Percentiles rank a stretch among this genome's conserved stretches.
Conservation (phyloP, 1,140 invertebrate species). For the Drosophila chauvacae region DNA sequence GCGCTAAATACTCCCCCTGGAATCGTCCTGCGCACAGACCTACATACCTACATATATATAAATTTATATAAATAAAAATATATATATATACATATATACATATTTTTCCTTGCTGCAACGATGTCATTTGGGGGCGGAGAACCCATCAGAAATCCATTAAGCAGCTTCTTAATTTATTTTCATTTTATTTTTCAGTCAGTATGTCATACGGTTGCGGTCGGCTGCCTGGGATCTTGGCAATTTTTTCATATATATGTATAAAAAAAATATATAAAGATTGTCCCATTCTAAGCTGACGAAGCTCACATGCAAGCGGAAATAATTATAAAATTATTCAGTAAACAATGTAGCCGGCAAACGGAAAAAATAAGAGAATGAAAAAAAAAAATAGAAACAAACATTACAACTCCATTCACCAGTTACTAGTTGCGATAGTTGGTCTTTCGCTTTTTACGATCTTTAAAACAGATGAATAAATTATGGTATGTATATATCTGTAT, state of each 20-base stretch:
- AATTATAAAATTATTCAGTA: conserved; percentile 64
- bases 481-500: neutral
- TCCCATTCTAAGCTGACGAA: conserved; percentile 37
- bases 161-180: conserved; percentile 39
- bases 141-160: conserved; percentile 47
- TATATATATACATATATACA: neutral
- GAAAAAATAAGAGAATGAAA: neutral
- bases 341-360: conserved; percentile 29
- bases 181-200: conserved; percentile 25
- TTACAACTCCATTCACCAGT: conserved; percentile 30
- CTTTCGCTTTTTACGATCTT: neutral
- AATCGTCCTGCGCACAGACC: neutral
- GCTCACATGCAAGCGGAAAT: conserved; percentile 71
- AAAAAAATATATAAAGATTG: neutral
- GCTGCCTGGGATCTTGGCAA: conserved; percentile 27
- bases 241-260: neutral
- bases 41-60: neutral
- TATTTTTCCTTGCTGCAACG: neutral
- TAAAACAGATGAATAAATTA: conserved; percentile 4
- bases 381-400: neutral
- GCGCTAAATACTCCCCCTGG: neutral
- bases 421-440: neutral
- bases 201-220: conserved; percentile 45
- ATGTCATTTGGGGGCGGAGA: conserved; percentile 24
- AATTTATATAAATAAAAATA: neutral